phyloP scores from a whole-genome alignment of 2,888 invertebrate genomes.

The Hirtodrosophila histrioides region DNA sequence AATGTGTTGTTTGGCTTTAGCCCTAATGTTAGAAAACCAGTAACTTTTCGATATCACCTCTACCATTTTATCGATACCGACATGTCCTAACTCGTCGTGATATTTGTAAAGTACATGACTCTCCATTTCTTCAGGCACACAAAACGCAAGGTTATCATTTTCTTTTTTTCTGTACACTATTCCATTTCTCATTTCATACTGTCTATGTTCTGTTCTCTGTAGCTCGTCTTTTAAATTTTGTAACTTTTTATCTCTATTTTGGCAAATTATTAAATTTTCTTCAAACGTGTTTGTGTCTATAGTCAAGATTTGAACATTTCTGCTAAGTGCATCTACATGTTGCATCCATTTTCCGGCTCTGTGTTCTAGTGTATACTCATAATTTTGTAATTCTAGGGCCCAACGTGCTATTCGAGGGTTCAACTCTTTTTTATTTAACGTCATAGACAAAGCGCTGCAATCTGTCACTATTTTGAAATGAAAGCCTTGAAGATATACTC shows the following conservation, averaged over 20 bases:
- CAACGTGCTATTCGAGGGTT: neutral
- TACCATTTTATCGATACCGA: no score
- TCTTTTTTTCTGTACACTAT: constrained; percentile 14
- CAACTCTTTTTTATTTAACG: neutral
- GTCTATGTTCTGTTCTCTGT: no score
- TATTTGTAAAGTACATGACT: constrained; percentile 7
- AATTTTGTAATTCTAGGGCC: neutral
- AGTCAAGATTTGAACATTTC: no score
- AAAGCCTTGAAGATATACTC: no score
- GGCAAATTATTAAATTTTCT: no score
- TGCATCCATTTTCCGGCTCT: neutral
- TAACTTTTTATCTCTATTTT: no score
- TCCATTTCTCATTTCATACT: constrained; percentile 8
- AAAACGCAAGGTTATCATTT: constrained; percentile 15
- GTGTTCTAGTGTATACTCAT: neutral
- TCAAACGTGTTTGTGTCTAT: neutral
- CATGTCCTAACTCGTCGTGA: no score
- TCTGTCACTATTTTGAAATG: neutral
- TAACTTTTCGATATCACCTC: no score
- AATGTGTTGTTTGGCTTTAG: neutral
- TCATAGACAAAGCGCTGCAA: neutral
- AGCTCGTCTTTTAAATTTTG: no score
- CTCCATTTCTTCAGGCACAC: constrained; percentile 33
- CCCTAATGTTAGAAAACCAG: no score
- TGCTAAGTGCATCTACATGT: no score